Base-by-base conservation (phyloP, 1,140 invertebrate species). In the Nixonia krombeini region DNA sequence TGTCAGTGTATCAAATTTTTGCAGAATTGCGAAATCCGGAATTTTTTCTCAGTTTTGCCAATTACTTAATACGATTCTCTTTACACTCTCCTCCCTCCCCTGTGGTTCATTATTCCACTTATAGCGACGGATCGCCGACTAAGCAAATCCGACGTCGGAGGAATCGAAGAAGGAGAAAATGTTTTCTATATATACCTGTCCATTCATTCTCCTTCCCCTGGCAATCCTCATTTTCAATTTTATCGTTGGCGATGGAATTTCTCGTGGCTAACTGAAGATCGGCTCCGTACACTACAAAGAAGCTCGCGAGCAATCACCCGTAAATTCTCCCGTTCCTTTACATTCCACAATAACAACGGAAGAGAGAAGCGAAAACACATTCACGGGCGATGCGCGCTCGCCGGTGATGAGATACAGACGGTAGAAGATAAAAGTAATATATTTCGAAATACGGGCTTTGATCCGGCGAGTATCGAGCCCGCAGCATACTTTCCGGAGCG, bases 371-470 rank as follows among this genome's bases (percentile, higher is more conserved):
- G 17, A 46, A 46, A 31, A 23, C 44, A 31, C 44, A 29, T 31
- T 18, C 26, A 46, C 44, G 3, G 10, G n/a, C n/a, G n/a, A 41
- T n/a, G 16, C 17, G 6, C 6, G 17, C 7, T 10, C 2, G 29
- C 29, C 13, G 29, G 2, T 51, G 26, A 59, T 35, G 31, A 44
- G 40, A 59, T 37, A 28, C 21, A 29, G 28, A 50, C 37, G 52
- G 44, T 9, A 47, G 35, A 53, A 56, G 61, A 64, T 58, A 53
- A 52, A 58, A 66, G 56, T 50, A 38, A 55, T 59, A 59, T 50
- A 52, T 61, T 61, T 56, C 29, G 33, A 12, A 59, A 51, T 52
- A 42, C 40, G 35, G 38, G 17, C 16, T 45, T 38, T 25, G 38
- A 37, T 57, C 52, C 13, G 28, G n/a, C n/a, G n/a, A n/a, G n/a